A percentile compares a stretch with the other conserved stretches of the same genome.
Conservation (phyloP, 2,113 vertebrate genomes). For the Syrmaticus mikado region DNA sequence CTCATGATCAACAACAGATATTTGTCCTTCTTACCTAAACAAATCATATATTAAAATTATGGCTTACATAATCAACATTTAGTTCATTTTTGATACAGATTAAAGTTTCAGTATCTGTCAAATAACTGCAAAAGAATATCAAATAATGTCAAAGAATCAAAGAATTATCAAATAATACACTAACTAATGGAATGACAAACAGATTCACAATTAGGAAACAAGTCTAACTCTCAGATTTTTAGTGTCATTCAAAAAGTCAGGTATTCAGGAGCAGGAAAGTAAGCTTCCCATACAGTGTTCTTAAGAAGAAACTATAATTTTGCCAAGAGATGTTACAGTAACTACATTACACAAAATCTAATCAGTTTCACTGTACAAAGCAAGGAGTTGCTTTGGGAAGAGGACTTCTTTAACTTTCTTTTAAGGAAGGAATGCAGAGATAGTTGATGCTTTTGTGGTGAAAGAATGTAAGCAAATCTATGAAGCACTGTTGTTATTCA, state of each 20-base stretch:
- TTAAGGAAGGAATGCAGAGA: not conserved
- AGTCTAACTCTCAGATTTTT: not conserved
- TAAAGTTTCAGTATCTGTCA: not conserved
- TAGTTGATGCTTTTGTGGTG: not conserved
- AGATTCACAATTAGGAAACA: not conserved
- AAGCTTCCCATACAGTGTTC: not conserved
- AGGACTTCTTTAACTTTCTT: not conserved
- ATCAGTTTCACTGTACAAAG: not conserved
- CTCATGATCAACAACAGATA: not conserved
- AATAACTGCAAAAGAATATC: not conserved
- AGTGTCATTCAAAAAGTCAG: not conserved
- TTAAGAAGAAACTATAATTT: not conserved
- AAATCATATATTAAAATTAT: not conserved
- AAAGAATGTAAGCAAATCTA: not conserved
- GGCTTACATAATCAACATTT: not conserved
- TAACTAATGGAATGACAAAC: not conserved
- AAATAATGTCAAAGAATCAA: not conserved
- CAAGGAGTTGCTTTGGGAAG: not conserved
- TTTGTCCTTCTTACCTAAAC: not conserved
- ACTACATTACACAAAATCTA: not conserved
- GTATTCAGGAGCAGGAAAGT: not conserved
- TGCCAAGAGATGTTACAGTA: not conserved
- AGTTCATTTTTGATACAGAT: not conserved
- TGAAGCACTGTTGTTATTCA: not conserved
- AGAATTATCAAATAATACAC: not conserved